phyloP scores from a whole-genome alignment of 23 tunicate species.

The Phallusia fumigata region DNA sequence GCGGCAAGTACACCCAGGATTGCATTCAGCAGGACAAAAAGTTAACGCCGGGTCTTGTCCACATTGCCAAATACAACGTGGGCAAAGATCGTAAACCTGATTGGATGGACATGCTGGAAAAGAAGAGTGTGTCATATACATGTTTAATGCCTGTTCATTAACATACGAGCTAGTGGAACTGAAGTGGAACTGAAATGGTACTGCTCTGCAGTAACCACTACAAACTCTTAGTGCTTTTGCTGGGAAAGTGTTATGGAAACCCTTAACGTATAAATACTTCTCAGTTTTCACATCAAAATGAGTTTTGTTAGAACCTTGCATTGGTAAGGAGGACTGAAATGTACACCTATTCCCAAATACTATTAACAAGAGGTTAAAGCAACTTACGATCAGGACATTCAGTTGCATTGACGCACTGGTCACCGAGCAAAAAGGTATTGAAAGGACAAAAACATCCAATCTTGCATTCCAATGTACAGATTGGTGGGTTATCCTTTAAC shows the following conservation, averaged over 20 bases:
- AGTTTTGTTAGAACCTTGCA: too few relatives aligned
- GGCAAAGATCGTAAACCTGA: neutral
- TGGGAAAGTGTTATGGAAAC: too few relatives aligned
- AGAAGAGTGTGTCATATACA: neutral
- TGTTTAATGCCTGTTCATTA: too few relatives aligned
- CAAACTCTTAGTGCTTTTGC: too few relatives aligned
- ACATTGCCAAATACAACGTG: neutral
- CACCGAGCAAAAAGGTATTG: constrained; percentile 19
- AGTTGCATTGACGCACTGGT: constrained; percentile 13
- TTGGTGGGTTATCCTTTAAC: neutral
- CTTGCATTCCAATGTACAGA: constrained; percentile 9
- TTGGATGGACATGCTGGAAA: neutral
- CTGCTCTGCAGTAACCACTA: too few relatives aligned
- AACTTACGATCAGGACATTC: constrained; percentile 18
- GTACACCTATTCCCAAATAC: too few relatives aligned
- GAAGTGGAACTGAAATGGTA: too few relatives aligned
- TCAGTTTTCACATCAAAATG: too few relatives aligned
- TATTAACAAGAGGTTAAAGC: too few relatives aligned
- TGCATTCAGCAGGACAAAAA: neutral
- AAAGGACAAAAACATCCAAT: constrained; percentile 38
- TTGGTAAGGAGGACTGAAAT: too few relatives aligned
- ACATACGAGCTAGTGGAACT: too few relatives aligned
- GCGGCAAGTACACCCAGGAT: neutral
- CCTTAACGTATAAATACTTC: too few relatives aligned
- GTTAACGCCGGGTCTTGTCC: neutral